phyloP scores from a whole-genome alignment of 2,113 vertebrate genomes.

The Microcebus lehilahytsara region DNA sequence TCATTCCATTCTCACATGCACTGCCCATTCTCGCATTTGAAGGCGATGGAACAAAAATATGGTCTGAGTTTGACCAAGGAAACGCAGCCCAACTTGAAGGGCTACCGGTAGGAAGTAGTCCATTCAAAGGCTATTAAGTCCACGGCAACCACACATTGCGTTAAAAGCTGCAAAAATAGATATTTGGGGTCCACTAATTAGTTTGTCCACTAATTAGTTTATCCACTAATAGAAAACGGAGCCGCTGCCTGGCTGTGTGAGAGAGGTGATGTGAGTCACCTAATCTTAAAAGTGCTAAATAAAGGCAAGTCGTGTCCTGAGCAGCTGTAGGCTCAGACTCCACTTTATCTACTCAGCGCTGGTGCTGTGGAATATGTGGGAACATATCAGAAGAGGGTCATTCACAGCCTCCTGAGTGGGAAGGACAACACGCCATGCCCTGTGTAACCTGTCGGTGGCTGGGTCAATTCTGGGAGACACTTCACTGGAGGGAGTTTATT shows the following conservation, averaged over 20 bases:
- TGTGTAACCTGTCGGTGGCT: background rate
- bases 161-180: background rate
- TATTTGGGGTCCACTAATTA: background rate
- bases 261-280: background rate
- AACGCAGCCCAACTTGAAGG: background rate
- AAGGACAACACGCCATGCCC: no score
- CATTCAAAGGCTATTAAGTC: background rate
- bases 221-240: background rate
- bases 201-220: background rate
- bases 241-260: background rate
- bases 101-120: background rate
- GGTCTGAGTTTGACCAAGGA: background rate
- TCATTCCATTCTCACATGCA: background rate
- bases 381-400: background rate
- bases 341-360: background rate
- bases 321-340: background rate
- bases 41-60: background rate
- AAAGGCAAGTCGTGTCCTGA: background rate
- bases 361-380: background rate
- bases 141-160: rapidly evolving
- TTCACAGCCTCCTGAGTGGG: background rate
- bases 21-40: background rate
- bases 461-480: background rate
- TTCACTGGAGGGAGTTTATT: background rate
- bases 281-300: slow-evolving; percentile 27